Conservation (phyloP, 2,113 vertebrate species). For the Madoqua kirkii region DNA sequence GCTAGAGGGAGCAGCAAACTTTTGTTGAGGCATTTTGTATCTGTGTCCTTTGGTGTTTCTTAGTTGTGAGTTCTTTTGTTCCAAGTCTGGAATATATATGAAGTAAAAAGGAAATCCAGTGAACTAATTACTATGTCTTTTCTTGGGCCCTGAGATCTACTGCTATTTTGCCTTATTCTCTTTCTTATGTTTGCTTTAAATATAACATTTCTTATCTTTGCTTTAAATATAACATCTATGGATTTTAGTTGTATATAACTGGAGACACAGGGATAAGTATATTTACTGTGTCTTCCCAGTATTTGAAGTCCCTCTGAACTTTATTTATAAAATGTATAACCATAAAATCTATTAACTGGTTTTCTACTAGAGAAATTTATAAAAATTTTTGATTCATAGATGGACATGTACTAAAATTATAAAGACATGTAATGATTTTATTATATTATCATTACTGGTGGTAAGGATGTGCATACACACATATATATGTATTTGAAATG, state of each 20-base stretch:
- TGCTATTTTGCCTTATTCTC: background rate
- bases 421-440: background rate
- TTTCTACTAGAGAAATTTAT: background rate
- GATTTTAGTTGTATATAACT: background rate
- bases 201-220: background rate
- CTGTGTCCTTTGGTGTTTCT: background rate
- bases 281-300: background rate
- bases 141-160: background rate
- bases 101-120: background rate
- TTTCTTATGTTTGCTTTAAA: background rate
- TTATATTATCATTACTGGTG: background rate
- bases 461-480: background rate
- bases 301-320: background rate
- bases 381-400: background rate
- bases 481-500: background rate
- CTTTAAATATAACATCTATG: background rate
- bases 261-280: background rate
- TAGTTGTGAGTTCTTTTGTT: background rate
- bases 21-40: background rate
- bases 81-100: background rate
- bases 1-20: background rate
- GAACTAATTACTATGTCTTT: background rate
- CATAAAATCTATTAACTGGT: background rate
- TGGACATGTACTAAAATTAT: background rate
- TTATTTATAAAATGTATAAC: background rate